Conservation (phyloP, 2,113 vertebrate species). For the Oryzias melastigma region DNA sequence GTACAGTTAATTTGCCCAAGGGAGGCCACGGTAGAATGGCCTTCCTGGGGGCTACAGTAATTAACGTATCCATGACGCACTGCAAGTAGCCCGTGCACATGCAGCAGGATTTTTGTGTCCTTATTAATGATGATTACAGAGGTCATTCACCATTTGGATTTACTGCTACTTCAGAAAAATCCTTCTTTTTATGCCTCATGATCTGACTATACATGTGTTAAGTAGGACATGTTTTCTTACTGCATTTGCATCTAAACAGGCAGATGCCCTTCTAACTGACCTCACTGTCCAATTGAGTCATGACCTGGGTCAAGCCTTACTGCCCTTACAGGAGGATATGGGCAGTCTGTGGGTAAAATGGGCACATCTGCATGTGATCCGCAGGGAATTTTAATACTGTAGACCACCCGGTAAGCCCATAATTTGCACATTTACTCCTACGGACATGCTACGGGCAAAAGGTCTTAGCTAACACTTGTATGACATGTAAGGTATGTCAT, state of each 20-base stretch:
- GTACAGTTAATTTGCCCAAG: constrained; percentile 35
- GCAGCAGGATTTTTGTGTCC: constrained; percentile 3
- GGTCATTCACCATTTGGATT: constrained; percentile 8
- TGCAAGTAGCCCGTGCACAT: constrained; percentile 26
- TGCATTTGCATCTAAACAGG: constrained; percentile 15
- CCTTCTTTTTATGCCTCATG: too few relatives aligned
- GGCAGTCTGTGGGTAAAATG: too few relatives aligned
- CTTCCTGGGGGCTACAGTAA: constrained; percentile 55
- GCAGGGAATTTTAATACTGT: too few relatives aligned
- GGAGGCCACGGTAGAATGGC: constrained; percentile 46
- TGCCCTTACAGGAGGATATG: too few relatives aligned
- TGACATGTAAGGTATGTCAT: too few relatives aligned
- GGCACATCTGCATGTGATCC: too few relatives aligned
- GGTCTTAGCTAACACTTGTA: too few relatives aligned
- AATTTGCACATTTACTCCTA: too few relatives aligned
- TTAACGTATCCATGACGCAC: constrained; percentile 42
- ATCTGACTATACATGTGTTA: not conserved
- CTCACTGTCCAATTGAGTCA: constrained; percentile 29
- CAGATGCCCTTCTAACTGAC: constrained; percentile 11
- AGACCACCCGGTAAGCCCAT: too few relatives aligned
- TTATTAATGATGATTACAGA: constrained; percentile 15
- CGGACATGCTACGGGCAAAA: too few relatives aligned
- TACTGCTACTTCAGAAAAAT: not conserved
- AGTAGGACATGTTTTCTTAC: constrained; percentile 8
- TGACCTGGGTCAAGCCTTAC: constrained; percentile 31